Evolutionary conservation across 2,888 invertebrate species (phyloP).

Genomic region (Pandemis heparana): DNA sequence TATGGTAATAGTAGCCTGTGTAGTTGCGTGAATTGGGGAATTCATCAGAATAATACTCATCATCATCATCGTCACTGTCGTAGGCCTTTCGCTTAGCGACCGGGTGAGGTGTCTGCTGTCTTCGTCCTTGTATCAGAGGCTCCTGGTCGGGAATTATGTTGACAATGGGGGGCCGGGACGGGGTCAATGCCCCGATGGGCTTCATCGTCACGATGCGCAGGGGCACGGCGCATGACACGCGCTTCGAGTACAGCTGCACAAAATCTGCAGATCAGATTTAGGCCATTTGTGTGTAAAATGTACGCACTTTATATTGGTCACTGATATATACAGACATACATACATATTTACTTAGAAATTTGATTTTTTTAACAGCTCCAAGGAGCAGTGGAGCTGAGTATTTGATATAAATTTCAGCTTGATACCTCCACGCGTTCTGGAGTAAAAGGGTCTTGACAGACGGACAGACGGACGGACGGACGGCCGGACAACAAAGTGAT

Average conservation of each 20-base stretch:
- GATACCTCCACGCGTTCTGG: too few species aligned
- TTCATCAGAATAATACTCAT: background rate
- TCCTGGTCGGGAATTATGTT: conserved; percentile 5
- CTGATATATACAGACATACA: too few species aligned
- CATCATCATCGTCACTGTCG: background rate
- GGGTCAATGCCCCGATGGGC: background rate
- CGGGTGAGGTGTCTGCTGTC: background rate
- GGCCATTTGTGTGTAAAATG: too few species aligned
- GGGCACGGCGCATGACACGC: conserved; percentile 9
- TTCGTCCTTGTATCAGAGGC: background rate
- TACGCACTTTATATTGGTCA: too few species aligned
- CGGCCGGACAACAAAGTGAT: too few species aligned
- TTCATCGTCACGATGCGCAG: conserved; percentile 9
- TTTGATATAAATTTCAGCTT: too few species aligned
- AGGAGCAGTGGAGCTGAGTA: too few species aligned
- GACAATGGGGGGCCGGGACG: background rate
- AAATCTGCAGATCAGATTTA: background rate
- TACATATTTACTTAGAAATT: too few species aligned
- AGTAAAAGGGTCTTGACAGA: too few species aligned
- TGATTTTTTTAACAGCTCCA: too few species aligned
- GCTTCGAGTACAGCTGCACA: background rate
- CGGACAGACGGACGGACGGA: too few species aligned
- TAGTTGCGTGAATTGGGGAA: background rate
- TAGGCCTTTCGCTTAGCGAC: background rate
- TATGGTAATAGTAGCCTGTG: background rate